These are phyloP conservation scores for Neotoma lepida DNA, from an alignment of 2,113 vertebrate genomes.

Conservation along the genomic window DNA sequence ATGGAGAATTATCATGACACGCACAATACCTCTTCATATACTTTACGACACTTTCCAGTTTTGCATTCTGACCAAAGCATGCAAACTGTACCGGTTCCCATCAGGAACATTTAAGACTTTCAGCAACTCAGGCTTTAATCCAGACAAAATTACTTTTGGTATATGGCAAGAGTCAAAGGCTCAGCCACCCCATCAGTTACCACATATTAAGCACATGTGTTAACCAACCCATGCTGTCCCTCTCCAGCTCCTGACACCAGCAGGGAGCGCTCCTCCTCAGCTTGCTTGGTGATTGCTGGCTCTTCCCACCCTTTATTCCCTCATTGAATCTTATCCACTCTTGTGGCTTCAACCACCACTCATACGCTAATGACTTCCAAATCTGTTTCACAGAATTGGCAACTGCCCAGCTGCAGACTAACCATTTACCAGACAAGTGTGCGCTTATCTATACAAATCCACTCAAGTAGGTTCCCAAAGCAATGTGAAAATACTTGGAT, in stretches of 20 bases:
- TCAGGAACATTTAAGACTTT: background rate
- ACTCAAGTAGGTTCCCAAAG: background rate
- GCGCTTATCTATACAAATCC: background rate
- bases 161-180: background rate
- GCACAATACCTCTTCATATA: background rate
- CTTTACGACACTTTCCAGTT: background rate
- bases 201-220: background rate
- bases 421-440: background rate
- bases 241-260: too few relatives aligned
- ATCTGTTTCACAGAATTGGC: background rate
- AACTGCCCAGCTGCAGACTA: background rate
- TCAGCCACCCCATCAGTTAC: background rate
- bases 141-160: conserved; percentile 1
- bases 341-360: background rate
- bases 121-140: conserved; percentile 18
- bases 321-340: background rate
- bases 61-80: background rate
- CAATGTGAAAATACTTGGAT: background rate
- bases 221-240: background rate
- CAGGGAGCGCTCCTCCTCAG: background rate
- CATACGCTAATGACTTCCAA: background rate
- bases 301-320: background rate
- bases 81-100: background rate
- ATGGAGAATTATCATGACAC: background rate
- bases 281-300: background rate